Evolutionary conservation across 1,140 invertebrate genomes (phyloP).

Genomic region (Vanessa tameamea): DNA sequence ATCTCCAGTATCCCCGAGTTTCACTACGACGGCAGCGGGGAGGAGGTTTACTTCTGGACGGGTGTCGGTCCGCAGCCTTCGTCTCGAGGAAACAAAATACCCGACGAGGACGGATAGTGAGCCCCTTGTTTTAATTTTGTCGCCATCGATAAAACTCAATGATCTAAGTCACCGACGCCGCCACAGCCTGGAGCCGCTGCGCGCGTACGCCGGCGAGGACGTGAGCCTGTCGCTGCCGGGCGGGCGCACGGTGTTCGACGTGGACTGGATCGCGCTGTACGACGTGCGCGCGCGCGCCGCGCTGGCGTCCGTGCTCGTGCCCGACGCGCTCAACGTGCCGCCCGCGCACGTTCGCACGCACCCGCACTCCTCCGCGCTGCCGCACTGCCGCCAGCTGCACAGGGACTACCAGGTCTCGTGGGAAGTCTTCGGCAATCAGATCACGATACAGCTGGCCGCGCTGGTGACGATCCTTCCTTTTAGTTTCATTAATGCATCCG

Average conservation of each 20-base stretch:
- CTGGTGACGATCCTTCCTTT: constrained; percentile 79
- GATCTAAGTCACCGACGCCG: background rate
- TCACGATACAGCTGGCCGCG: constrained; percentile 93
- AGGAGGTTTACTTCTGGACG: constrained; percentile 92
- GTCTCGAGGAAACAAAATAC: constrained; percentile 89
- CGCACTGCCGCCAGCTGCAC: constrained; percentile 93
- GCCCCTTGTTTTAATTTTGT: constrained; percentile 48
- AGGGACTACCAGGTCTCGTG: constrained; percentile 91
- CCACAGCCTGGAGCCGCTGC: constrained; percentile 63
- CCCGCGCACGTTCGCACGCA: constrained; percentile 87
- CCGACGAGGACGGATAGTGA: constrained; percentile 96
- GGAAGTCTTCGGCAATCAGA: constrained; percentile 94
- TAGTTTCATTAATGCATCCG: background rate
- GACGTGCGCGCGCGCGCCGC: constrained; percentile 87
- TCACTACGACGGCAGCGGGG: constrained; percentile 88
- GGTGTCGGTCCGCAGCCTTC: constrained; percentile 93
- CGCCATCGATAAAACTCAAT: background rate
- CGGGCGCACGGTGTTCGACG: constrained; percentile 90
- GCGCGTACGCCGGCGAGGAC: constrained; percentile 86
- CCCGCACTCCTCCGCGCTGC: constrained; percentile 77
- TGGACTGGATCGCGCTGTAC: constrained; percentile 87
- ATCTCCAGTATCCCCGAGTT: constrained; percentile 84
- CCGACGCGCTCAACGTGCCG: constrained; percentile 91
- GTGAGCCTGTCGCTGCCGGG: constrained; percentile 90
- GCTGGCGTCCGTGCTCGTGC: constrained; percentile 89